Base-by-base conservation (phyloP, 2,797 vertebrate genomes). In the Choloepus didactylus region DNA sequence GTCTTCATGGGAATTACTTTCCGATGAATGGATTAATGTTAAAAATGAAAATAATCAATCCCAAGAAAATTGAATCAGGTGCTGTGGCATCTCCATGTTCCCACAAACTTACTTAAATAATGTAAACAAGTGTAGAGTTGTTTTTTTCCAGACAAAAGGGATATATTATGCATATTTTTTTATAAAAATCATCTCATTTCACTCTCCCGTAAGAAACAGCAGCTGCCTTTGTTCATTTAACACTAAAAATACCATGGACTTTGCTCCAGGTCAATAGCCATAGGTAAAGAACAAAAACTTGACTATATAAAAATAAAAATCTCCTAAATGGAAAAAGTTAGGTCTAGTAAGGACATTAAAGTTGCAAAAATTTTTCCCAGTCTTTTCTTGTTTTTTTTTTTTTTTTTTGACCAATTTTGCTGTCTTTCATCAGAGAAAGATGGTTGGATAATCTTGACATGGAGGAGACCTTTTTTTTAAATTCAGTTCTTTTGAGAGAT, bases 161-260 rank as follows among this genome's bases (percentile, higher is more conserved):
- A 59, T 79, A 70, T 91, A 64, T 77, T 79, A 62, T 91, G 25
- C 9, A 64, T 54, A 54, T n/a, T 12, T 31, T 95, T 93, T 89
- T 83, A 83, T 0, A 87, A 87, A 69, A 3, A 41, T 54, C 31
- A 49, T 93, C 29, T 89, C 6, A 79, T 92, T 81, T 91, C 44
- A 76, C 9, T 6, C 9, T 72, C 41, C 62, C n/a, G n/a, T 73
- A 2, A 3, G 80, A 64, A 80, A 88, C 49, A 82, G 0, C 14
- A 73, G 77, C 18, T 60, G 51, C 5, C 2, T 96, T 95, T 91
- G 75, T 67, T 75, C 5, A 66, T 85, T 82, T 87, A 93, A 72
- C 35, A 69, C 86, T 91, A 89, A 67, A 77, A 64, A 85, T 23
- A 80, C 73, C 27, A 72, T 76, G 59, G 16, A 59, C 75, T 94